Conservation (phyloP, 2,888 invertebrate species). For the Drosophila nr. perissopoda region DNA sequence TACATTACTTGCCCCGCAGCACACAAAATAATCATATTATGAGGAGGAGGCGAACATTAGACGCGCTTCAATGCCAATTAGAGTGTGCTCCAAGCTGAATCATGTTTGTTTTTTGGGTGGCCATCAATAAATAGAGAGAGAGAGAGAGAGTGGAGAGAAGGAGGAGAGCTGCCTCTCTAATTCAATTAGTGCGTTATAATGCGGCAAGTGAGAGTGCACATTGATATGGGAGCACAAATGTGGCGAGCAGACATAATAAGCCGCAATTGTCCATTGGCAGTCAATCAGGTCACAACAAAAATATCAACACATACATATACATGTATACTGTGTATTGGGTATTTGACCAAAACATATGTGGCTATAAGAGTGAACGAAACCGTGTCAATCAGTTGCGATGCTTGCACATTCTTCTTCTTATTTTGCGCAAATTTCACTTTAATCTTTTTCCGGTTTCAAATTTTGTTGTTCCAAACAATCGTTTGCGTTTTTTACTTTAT, state of each 20-base stretch:
- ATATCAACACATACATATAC: slow-evolving; percentile 16
- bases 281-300: slow-evolving; percentile 56
- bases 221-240: slow-evolving; percentile 3
- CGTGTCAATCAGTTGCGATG: slow-evolving; percentile 22
- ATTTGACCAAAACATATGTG: slow-evolving; percentile 4
- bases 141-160: not conserved
- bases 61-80: slow-evolving; percentile 73
- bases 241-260: slow-evolving; percentile 4
- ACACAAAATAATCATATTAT: slow-evolving; percentile 72
- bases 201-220: slow-evolving; percentile 44
- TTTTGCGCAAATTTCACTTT: slow-evolving; percentile 44
- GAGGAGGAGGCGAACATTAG: slow-evolving; percentile 55
- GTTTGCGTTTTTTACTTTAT: not conserved
- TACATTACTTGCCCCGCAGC: slow-evolving; percentile 54
- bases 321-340: slow-evolving; percentile 13
- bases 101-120: slow-evolving; percentile 39
- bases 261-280: slow-evolving; percentile 35
- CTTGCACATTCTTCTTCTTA: slow-evolving; percentile 26
- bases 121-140: not conserved
- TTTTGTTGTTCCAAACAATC: slow-evolving; percentile 12
- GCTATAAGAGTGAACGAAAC: slow-evolving; percentile 11
- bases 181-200: slow-evolving; percentile 57
- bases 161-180: slow-evolving; percentile 19
- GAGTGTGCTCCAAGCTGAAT: slow-evolving; percentile 47
- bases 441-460: slow-evolving; percentile 9